Percentiles rank a stretch among this genome's conserved stretches.
These are phyloP conservation scores for Cryptosula pallasiana DNA, from an alignment of 2,888 invertebrate genomes.

Conservation along the genomic window DNA sequence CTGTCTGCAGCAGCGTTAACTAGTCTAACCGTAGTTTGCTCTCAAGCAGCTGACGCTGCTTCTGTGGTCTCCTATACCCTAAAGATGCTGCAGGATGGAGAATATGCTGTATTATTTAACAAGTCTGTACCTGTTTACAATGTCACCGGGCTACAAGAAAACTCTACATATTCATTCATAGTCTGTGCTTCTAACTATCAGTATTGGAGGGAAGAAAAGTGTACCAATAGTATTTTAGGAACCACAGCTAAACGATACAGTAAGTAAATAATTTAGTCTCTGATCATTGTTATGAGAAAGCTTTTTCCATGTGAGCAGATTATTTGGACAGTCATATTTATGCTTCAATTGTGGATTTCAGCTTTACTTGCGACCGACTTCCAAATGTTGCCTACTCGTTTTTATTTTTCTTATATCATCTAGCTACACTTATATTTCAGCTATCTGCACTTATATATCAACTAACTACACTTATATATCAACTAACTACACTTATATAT, in stretches of 20 bases:
- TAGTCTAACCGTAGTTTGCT: not conserved
- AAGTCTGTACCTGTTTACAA: not conserved
- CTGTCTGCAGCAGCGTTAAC: not conserved
- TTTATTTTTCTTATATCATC: no score
- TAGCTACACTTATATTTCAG: no score
- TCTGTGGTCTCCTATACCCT: not conserved
- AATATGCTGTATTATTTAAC: not conserved
- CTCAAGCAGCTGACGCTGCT: not conserved
- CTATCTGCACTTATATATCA: no score
- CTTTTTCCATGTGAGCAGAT: no score
- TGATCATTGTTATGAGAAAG: no score
- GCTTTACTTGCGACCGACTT: no score
- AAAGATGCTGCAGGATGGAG: not conserved
- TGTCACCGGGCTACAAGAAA: not conserved
- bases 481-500: no score
- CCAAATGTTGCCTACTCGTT: no score
- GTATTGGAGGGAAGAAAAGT: not conserved
- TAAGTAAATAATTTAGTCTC: not conserved
- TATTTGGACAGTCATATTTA: no score
- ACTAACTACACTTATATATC: no score
- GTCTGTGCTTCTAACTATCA: conserved; percentile 10
- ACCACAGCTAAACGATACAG: not conserved
- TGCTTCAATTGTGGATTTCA: no score
- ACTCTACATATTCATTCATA: conserved; percentile 7
- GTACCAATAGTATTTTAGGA: not conserved